Evolutionary conservation across 2,888 invertebrate species (phyloP).

Genomic region (Eristalis arbustorum): DNA sequence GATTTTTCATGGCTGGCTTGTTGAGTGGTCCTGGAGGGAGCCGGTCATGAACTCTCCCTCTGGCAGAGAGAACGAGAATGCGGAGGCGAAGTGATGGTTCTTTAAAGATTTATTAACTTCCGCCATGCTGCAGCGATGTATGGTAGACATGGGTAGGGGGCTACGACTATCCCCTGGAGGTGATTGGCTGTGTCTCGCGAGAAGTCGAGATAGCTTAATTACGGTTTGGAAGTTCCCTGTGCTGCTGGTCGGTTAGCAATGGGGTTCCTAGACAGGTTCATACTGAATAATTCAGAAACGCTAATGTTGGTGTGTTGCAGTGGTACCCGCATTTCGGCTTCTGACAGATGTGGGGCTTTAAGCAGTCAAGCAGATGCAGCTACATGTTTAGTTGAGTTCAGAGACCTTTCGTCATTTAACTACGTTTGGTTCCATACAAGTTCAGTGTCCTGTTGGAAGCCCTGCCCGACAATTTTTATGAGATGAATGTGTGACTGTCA

Average conservation of each 20-base stretch:
- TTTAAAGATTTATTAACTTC: slow-evolving; percentile 20
- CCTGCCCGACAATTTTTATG: no score
- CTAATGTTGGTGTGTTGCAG: no score
- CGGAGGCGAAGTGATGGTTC: background rate
- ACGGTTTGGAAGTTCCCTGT: background rate
- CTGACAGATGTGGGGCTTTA: no score
- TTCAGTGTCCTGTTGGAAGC: no score
- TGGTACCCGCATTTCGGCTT: no score
- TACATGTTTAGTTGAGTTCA: no score
- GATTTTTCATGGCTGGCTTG: background rate
- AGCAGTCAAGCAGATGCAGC: no score
- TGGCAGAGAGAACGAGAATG: background rate
- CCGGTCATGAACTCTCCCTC: background rate
- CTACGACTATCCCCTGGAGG: background rate
- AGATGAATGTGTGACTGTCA: no score
- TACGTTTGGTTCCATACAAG: no score
- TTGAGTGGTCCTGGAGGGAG: background rate
- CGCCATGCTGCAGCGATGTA: background rate
- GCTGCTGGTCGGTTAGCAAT: background rate
- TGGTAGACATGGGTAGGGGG: background rate
- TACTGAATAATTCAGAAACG: background rate
- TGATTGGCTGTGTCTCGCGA: background rate
- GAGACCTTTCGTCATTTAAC: no score
- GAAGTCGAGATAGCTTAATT: background rate
- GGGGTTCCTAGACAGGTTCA: no score